Evolutionary conservation across 2,113 vertebrate genomes (phyloP), one percentile per base, ranked within the genome.

Genomic region (Acanthochromis polyacanthus): DNA sequence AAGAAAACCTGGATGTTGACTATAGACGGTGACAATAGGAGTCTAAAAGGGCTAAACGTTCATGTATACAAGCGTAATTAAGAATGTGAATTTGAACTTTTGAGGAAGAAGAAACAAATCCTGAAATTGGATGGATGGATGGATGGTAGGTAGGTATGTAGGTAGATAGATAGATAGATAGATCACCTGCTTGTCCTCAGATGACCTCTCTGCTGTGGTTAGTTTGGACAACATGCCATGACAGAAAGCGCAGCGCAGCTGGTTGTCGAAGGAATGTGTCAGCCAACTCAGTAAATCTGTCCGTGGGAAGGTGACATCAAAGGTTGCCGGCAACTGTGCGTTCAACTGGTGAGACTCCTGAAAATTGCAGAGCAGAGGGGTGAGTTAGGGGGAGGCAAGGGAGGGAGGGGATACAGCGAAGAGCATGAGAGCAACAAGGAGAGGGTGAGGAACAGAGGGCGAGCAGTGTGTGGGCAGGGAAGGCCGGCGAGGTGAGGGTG

Each of bases 381-480:
- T 63, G 74, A 73, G 28, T 69, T 67, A 48, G 17, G 28, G 22
- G 62, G 48, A 61, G 15, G 28, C 16, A 45, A 45, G 28, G 5
- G 38, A 68, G 60, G 32, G 8, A 10, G 59, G n/a, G 14, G 43
- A 62, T 76, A 48, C 61, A 36, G 65, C 51, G 38, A 55, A 10
- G 53, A 17, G 46, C 30, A 20, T 12, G 23, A 16, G 36, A 67
- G 48, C 12, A 23, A 70, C 64, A 66, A 61, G 57, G 17, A 45
- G 50, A 51, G 52, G 58, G 65, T 66, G 71, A 82, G 50, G 52
- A 75, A 68, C 19, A 74, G 45, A 56, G 51, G 66, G 59, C 28
- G 62, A 86, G 72, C 40, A 64, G 20, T 62, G 81, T 75, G 87
- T 91, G 87, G 81, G 87, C 73, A 62, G 66, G 55, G 51, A 76